phyloP scores from a whole-genome alignment of 1,140 invertebrate species.

The Phenacoccus solenopsis region DNA sequence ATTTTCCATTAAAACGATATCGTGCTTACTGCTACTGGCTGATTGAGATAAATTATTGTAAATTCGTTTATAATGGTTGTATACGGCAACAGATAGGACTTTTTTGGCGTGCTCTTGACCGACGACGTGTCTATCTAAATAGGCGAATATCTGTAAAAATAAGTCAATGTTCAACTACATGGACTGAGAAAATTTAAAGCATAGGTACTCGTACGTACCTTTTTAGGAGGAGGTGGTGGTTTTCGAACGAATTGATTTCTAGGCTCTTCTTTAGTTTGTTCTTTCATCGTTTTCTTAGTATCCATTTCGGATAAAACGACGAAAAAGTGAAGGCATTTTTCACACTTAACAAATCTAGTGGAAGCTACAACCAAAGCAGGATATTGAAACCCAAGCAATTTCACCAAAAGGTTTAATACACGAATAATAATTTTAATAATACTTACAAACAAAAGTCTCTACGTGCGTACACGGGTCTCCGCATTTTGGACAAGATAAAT shows the following conservation, averaged over 20 bases:
- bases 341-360: constrained; percentile 92
- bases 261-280: constrained; percentile 44
- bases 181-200: not conserved
- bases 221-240: constrained; percentile 70
- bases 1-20: constrained; percentile 43
- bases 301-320: constrained; percentile 90
- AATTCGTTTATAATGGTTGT: constrained; percentile 98
- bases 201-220: constrained; percentile 39
- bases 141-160: constrained; percentile 71
- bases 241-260: constrained; percentile 64
- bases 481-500: constrained; percentile 81
- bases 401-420: too few species aligned
- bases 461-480: constrained; percentile 92
- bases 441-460: constrained; percentile 87
- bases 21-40: constrained; percentile 31
- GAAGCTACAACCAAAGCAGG: constrained; percentile 44
- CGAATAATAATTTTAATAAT: too few species aligned
- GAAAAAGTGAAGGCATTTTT: constrained; percentile 96
- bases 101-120: constrained; percentile 97
- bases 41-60: constrained; percentile 63
- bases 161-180: constrained; percentile 17
- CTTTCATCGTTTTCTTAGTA: constrained; percentile 69
- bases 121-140: constrained; percentile 91
- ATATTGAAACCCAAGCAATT: too few species aligned
- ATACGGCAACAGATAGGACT: constrained; percentile 95